These are phyloP conservation scores for Scaptomyza polygonia DNA, from an alignment of 2,888 invertebrate genomes.

Conservation along the genomic window DNA sequence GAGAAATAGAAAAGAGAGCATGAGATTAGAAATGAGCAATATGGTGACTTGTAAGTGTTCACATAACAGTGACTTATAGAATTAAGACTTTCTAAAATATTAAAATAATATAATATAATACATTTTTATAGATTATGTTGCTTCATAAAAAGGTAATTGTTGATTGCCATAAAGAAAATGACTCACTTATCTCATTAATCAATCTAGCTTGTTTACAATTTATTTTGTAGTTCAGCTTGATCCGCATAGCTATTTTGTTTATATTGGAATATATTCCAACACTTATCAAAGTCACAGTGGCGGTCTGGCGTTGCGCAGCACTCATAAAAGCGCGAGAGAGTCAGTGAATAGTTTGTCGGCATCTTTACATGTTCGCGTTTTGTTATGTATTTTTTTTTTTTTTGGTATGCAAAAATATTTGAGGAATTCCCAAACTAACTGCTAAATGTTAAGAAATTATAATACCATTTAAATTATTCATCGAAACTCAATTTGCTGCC, in stretches of 20 bases:
- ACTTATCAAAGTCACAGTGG: constrained; percentile 6
- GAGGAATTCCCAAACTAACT: constrained; percentile 73
- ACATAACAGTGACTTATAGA: neutral
- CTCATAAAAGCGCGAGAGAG: constrained; percentile 19
- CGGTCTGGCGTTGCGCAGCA: constrained; percentile 31
- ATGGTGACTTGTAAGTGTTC: constrained; percentile 16
- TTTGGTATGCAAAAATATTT: constrained; percentile 74
- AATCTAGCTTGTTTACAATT: neutral
- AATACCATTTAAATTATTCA: constrained; percentile 58
- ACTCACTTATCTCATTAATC: neutral
- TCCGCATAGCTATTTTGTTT: neutral
- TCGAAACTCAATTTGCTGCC: constrained; percentile 7
- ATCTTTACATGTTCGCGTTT: constrained; percentile 54
- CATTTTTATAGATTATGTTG: too few relatives aligned
- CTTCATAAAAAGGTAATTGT: too few relatives aligned
- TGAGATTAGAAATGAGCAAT: constrained; percentile 37
- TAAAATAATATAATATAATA: too few relatives aligned
- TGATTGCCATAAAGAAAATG: neutral
- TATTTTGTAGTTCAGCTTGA: neutral
- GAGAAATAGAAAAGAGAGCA: constrained; percentile 13
- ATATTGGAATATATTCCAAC: neutral
- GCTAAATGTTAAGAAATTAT: constrained; percentile 57
- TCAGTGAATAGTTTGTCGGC: constrained; percentile 59
- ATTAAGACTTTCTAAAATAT: neutral
- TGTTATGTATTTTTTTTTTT: constrained; percentile 7